Base-by-base conservation (phyloP, 2,797 vertebrate genomes). In the Gallinago nigripennis region DNA sequence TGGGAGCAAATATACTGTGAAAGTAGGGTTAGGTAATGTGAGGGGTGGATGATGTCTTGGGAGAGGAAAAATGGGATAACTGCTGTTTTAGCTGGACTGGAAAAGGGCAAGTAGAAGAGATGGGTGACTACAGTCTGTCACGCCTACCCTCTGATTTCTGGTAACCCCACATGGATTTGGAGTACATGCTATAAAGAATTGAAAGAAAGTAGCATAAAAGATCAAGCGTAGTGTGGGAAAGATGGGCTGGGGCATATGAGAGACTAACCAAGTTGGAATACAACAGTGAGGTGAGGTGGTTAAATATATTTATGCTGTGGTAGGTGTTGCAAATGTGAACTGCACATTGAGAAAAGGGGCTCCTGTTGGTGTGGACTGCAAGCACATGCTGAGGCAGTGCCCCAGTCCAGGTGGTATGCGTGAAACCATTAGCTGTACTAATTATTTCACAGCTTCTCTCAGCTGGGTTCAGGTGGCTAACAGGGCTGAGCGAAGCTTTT, bases 181-280 rank as follows among this genome's bases (percentile, higher is more conserved):
- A 91, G 51, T 19, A 41, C 0, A 0, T 15, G 12, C 31, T 73
- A 0, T 45, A 14, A 60, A 68, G 15, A 54, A 41, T 2, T 76
- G 30, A 20, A 91, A 72, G 31, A 24, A 21, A 50, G 43, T 33
- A 50, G 16, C 9, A 11, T 19, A 18, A 43, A 82, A 79, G 19
- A 33, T 43, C 10, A 11, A 10, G 13, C 57, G 0, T 24, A 5
- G 1, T 21, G 27, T 24, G 48, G 50, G 25, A 43, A 70, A 48
- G 41, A 31, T 4, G 6, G 33, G 5, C 33, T 58, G 21, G 17
- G 21, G 9, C 33, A 69, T 4, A 23, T 3, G 17, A 25, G 50
- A 60, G 18, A 12, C 5, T 31, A 53, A 23, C 16, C 16, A 10
- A 3, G 9, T 18, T 33, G 18, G 14, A 45, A 19, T 45, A 2